Percentiles rank a stretch among this genome's conserved stretches.
These are phyloP conservation scores for Mesoligia furuncula DNA, from an alignment of 2,888 invertebrate species.

Conservation along the genomic window DNA sequence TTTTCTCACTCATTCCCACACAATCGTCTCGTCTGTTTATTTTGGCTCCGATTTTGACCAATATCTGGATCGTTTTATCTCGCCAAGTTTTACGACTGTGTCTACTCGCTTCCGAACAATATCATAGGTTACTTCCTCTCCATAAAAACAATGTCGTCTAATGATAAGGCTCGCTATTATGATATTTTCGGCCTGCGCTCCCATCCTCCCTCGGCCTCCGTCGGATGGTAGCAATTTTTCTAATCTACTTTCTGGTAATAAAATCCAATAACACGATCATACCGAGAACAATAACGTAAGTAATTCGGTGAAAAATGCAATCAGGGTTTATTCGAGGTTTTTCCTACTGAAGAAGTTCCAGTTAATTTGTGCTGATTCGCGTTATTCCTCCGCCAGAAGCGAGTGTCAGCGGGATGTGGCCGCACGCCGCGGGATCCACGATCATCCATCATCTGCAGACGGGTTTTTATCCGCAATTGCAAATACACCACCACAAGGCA, in stretches of 20 bases:
- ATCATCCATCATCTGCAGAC: conserved; percentile 71
- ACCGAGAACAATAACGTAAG: conserved; percentile 55
- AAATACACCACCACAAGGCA: conserved; percentile 44
- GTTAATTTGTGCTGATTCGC: conserved; percentile 41
- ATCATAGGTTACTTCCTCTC: conserved; percentile 70
- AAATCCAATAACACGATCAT: conserved; percentile 54
- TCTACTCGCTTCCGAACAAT: conserved; percentile 66
- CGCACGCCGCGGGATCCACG: conserved; percentile 20
- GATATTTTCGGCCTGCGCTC: conserved; percentile 59
- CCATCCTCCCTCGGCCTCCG: conserved; percentile 21
- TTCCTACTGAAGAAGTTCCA: conserved; percentile 37
- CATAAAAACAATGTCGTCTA: conserved; percentile 69
- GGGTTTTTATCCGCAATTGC: conserved; percentile 65
- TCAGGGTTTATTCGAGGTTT: conserved; percentile 43
- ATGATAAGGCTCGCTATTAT: conserved; percentile 65
- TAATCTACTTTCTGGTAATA: conserved; percentile 57
- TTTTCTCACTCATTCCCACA: conserved; percentile 36
- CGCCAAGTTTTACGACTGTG: conserved; percentile 63
- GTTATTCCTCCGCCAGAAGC: conserved; percentile 26
- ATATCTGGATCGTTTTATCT: conserved; percentile 61
- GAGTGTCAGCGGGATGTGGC: conserved; percentile 16
- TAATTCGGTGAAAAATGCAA: conserved; percentile 55
- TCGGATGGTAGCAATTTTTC: conserved; percentile 42
- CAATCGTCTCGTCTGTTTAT: conserved; percentile 51
- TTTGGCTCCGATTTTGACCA: conserved; percentile 60